A percentile compares a stretch with the other conserved stretches of the same genome.
Evolutionary conservation across 2,797 vertebrate genomes (phyloP).

Genomic region (Crocidura indochinensis): DNA sequence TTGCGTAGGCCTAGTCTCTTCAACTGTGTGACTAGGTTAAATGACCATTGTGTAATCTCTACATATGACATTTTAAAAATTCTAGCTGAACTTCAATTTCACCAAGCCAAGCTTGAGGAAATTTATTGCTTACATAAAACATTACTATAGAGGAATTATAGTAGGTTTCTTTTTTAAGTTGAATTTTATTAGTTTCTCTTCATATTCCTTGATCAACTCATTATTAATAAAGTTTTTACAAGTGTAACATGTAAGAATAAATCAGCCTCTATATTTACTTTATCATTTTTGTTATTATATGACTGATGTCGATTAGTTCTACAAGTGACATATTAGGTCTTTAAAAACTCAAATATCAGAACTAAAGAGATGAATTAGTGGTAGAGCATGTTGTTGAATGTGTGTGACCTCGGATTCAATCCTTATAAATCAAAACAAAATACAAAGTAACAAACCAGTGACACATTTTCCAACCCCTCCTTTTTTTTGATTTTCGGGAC

Average conservation of each 20-base stretch:
- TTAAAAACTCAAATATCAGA: slow-evolving; percentile 47
- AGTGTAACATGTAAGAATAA: slow-evolving; percentile 33
- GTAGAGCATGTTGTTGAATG: too few relatives aligned
- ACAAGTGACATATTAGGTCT: slow-evolving; percentile 15
- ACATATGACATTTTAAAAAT: slow-evolving; percentile 21
- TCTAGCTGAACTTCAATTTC: slow-evolving; percentile 40
- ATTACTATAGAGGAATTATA: slow-evolving; percentile 44
- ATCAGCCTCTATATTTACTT: slow-evolving; percentile 13
- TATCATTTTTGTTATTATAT: slow-evolving; percentile 34
- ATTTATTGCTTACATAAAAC: slow-evolving; percentile 18
- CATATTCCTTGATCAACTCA: slow-evolving; percentile 52
- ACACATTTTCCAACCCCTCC: too few relatives aligned
- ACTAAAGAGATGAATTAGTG: too few relatives aligned
- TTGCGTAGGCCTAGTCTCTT: slow-evolving; percentile 54
- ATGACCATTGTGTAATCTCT: slow-evolving; percentile 7
- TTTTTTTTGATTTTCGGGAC: too few relatives aligned
- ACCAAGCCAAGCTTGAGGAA: slow-evolving; percentile 32
- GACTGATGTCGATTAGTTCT: slow-evolving; percentile 26
- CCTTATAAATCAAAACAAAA: too few relatives aligned
- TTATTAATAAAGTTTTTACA: slow-evolving; percentile 40
- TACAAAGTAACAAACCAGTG: too few relatives aligned
- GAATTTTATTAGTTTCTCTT: slow-evolving; percentile 44
- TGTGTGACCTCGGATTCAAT: too few relatives aligned
- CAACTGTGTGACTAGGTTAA: slow-evolving; percentile 28
- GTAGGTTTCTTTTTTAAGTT: background rate